Percentiles rank a stretch among this genome's conserved stretches.
Evolutionary conservation across 2,888 invertebrate species (phyloP).

Genomic region (Crematogaster levior): DNA sequence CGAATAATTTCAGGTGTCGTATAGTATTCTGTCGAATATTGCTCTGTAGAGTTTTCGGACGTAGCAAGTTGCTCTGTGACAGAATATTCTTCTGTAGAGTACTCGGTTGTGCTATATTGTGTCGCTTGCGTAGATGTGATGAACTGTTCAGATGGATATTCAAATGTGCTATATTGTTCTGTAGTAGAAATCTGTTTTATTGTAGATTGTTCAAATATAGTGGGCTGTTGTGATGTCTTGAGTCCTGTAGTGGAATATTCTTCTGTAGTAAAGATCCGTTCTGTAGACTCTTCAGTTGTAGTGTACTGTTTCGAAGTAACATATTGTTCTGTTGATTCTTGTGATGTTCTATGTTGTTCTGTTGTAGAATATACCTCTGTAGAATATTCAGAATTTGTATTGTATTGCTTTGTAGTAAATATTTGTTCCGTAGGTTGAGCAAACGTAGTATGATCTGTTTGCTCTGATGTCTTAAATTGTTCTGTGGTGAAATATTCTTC

Average conservation of each 20-base stretch:
- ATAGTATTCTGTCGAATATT: conserved; percentile 24
- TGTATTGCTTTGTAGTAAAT: neutral
- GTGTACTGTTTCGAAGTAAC: conserved; percentile 22
- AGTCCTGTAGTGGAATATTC: conserved; percentile 2
- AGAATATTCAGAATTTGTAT: conserved; percentile 24
- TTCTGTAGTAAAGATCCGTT: conserved; percentile 13
- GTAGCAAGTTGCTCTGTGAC: neutral
- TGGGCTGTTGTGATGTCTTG: neutral
- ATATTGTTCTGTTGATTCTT: neutral
- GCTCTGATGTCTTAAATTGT: neutral
- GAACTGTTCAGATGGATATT: conserved; percentile 3
- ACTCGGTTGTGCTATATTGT: conserved; percentile 15
- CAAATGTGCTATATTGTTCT: neutral
- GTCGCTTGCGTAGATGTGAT: conserved; percentile 12
- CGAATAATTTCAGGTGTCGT: conserved; percentile 19
- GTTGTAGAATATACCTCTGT: conserved; percentile 25
- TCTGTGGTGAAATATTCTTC: neutral
- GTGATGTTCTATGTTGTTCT: neutral
- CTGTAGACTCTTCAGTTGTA: neutral
- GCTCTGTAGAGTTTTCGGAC: conserved; percentile 3
- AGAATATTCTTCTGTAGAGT: conserved; percentile 22
- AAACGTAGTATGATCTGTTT: neutral
- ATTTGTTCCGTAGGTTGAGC: neutral
- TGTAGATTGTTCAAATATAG: conserved; percentile 6
- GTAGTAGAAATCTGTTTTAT: conserved; percentile 15